Evolutionary conservation across 2,797 vertebrate genomes (phyloP).

Genomic region (Coregonus sp.): DNA sequence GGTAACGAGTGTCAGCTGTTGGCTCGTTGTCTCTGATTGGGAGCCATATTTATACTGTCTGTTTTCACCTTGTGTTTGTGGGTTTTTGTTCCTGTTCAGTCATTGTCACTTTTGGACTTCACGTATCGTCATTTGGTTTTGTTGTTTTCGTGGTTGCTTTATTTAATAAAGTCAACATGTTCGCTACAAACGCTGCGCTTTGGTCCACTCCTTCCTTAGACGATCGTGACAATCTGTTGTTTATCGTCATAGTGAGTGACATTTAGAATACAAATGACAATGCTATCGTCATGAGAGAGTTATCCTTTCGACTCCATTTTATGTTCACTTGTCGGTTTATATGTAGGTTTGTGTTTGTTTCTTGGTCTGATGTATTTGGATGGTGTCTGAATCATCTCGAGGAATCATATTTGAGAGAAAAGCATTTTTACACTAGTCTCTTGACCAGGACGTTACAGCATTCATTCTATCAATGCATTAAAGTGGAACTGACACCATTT

Average conservation of each 20-base stretch:
- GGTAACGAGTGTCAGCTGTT: too few species aligned
- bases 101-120: too few species aligned
- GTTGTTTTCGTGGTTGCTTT: too few species aligned
- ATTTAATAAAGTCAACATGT: too few species aligned
- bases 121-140: too few species aligned
- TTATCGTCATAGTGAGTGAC: not conserved
- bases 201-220: too few species aligned
- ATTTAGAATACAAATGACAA: not conserved
- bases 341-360: not conserved
- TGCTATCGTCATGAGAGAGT: not conserved
- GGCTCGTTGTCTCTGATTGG: too few species aligned
- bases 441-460: not conserved
- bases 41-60: too few species aligned
- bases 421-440: not conserved
- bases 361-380: not conserved
- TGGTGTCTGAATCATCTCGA: not conserved
- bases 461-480: not conserved
- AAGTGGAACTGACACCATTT: not conserved
- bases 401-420: not conserved
- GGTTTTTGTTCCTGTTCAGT: too few species aligned
- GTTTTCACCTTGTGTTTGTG: too few species aligned
- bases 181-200: too few species aligned
- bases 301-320: not conserved
- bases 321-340: not conserved
- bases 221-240: conserved; percentile 9